Conservation (phyloP, 2,797 vertebrate genomes). For the Spinus pinus region DNA sequence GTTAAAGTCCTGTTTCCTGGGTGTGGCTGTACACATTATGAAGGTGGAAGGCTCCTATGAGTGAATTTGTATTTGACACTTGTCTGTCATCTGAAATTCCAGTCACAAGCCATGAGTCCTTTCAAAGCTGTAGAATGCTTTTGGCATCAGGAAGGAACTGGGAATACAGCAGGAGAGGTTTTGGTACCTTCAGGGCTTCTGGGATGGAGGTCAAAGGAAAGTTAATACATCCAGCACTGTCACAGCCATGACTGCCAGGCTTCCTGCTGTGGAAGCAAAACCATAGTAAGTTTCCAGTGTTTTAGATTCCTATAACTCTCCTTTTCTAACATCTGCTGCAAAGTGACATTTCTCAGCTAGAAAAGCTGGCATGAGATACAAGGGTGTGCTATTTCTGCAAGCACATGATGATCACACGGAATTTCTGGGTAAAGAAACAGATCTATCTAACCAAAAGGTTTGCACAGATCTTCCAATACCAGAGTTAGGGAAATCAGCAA, state of each 20-base stretch:
- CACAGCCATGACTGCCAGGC: rapidly evolving
- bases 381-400: background rate
- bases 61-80: background rate
- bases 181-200: background rate
- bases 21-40: rapidly evolving
- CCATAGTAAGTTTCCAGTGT: background rate
- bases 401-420: background rate
- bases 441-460: background rate
- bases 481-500: background rate
- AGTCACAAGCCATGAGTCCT: background rate
- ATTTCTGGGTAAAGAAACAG: background rate
- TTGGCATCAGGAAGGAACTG: background rate
- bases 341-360: background rate
- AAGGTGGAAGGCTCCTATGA: background rate
- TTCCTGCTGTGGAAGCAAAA: background rate
- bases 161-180: background rate
- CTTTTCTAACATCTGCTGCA: background rate
- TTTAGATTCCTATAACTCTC: background rate
- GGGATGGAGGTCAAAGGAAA: background rate
- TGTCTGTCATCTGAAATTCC: background rate
- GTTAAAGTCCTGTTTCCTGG: background rate
- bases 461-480: background rate
- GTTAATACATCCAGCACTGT: rapidly evolving
- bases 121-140: background rate
- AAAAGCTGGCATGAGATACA: background rate